Evolutionary conservation across 2,888 invertebrate species (phyloP).

Genomic region (Synergus japonicus): DNA sequence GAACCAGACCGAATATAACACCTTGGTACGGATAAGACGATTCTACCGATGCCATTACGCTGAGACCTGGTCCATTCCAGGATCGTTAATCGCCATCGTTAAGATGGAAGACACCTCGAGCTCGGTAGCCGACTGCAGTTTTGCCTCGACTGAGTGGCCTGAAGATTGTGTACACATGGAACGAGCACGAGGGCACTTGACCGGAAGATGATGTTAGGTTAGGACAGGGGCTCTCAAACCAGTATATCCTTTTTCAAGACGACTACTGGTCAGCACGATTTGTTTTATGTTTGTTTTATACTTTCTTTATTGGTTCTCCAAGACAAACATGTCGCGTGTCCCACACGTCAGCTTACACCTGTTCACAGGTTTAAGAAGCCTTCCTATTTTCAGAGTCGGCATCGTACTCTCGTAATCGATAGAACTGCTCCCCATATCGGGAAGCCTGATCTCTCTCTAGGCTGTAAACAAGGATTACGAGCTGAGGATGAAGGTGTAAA

Average conservation of each 20-base stretch:
- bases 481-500: conserved; percentile 52
- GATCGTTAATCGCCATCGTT: conserved; percentile 51
- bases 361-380: conserved; percentile 44
- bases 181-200: conserved; percentile 24
- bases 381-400: conserved; percentile 52
- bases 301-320: conserved; percentile 32
- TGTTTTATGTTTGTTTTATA: conserved; percentile 22
- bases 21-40: conserved; percentile 52
- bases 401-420: conserved; percentile 54
- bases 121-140: neutral
- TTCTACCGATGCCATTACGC: conserved; percentile 52
- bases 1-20: conserved; percentile 51
- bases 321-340: conserved; percentile 37
- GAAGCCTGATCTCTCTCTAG: conserved; percentile 55
- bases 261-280: conserved; percentile 14
- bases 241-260: conserved; percentile 16
- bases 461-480: conserved; percentile 59
- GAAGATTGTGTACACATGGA: conserved; percentile 15
- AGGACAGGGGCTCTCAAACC: conserved; percentile 38
- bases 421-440: conserved; percentile 52
- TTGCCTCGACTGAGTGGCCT: neutral
- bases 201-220: conserved; percentile 37
- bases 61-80: conserved; percentile 51
- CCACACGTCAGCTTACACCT: conserved; percentile 36
- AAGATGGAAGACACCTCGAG: conserved; percentile 28